Evolutionary conservation across 2,113 vertebrate genomes (phyloP).

Genomic region (Gopherus evgoodei): DNA sequence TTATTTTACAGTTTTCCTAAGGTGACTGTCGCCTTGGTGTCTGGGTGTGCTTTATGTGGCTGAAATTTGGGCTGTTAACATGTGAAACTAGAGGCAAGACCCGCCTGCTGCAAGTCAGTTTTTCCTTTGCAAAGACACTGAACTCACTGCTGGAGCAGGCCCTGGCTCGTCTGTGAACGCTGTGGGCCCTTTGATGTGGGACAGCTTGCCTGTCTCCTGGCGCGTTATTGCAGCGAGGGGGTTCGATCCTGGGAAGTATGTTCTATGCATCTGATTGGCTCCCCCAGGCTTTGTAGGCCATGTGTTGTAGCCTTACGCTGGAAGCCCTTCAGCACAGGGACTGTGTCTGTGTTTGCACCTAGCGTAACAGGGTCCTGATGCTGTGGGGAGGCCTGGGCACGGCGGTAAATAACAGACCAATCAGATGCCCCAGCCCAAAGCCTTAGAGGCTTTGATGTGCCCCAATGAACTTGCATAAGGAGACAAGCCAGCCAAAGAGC

Average conservation of each 20-base stretch:
- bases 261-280: not conserved
- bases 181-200: not conserved
- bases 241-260: not conserved
- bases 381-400: not conserved
- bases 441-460: not conserved
- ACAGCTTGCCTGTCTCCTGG: not conserved
- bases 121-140: not conserved
- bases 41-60: not conserved
- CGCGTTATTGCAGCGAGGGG: not conserved
- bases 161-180: not conserved
- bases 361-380: not conserved
- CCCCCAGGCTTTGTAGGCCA: not conserved
- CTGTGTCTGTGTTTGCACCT: not conserved
- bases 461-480: accelerated
- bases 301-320: not conserved
- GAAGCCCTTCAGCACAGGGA: not conserved
- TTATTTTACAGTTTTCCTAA: not conserved
- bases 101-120: not conserved
- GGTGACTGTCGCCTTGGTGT: not conserved
- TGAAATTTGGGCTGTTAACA: not conserved
- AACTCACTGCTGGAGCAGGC: not conserved
- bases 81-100: not conserved
- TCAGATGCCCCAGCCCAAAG: not conserved
- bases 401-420: not conserved
- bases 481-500: not conserved